A percentile compares a stretch with the other conserved stretches of the same genome.
Conservation (phyloP, 2,888 invertebrate genomes). For the Drosophila mayaguana region DNA sequence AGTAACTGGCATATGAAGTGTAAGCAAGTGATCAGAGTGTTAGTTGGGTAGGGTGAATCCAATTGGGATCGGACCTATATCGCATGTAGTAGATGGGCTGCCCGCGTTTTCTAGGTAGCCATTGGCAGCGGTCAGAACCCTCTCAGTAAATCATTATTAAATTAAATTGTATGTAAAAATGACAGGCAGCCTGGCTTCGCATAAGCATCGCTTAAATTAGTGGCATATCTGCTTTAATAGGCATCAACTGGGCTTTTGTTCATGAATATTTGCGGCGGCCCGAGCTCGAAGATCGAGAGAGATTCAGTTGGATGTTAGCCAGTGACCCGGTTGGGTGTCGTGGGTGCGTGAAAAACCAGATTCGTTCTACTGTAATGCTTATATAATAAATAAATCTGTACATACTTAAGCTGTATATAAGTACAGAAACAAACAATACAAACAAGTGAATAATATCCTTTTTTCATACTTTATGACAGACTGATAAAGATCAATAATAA, state of each 20-base stretch:
- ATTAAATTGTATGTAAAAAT: conserved; percentile 74
- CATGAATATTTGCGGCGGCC: conserved; percentile 28
- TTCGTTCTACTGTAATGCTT: conserved; percentile 13
- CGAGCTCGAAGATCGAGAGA: conserved; percentile 16
- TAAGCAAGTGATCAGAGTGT: conserved; percentile 34
- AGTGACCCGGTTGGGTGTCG: conserved; percentile 61
- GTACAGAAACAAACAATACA: not conserved
- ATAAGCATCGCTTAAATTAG: conserved; percentile 49
- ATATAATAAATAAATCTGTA: conserved; percentile 11
- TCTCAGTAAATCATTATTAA: conserved; percentile 76
- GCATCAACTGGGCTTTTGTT: conserved; percentile 35
- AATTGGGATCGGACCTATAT: conserved; percentile 30
- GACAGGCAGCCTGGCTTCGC: conserved; percentile 45
- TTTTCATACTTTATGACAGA: not conserved
- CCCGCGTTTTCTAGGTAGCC: conserved; percentile 25
- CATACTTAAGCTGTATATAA: not conserved
- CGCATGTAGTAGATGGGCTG: conserved; percentile 6
- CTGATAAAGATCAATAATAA: not conserved
- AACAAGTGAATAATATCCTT: conserved; percentile 12
- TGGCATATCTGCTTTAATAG: conserved; percentile 52
- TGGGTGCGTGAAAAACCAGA: conserved; percentile 43
- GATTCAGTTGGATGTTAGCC: conserved; percentile 63
- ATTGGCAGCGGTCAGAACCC: conserved; percentile 49
- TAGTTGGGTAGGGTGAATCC: conserved; percentile 31
- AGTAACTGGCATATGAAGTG: conserved; percentile 23